These are phyloP conservation scores for Mizuhopecten yessoensis DNA, from an alignment of 1,140 invertebrate species.

Conservation along the genomic window DNA sequence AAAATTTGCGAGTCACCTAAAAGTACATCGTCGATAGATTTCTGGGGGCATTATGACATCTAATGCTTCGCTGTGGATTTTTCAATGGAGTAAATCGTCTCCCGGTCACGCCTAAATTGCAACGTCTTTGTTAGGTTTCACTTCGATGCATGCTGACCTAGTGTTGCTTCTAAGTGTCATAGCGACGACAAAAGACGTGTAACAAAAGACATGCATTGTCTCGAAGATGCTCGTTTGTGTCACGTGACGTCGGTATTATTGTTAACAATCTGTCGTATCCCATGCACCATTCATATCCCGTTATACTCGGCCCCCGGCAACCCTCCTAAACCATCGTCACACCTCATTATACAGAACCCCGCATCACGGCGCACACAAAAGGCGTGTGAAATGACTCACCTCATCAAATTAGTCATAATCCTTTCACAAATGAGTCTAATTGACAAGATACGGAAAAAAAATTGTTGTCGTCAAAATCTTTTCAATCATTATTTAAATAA, in stretches of 20 bases:
- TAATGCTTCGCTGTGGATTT: not conserved
- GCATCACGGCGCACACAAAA: not conserved
- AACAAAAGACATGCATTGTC: not conserved
- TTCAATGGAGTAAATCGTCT: too few species aligned
- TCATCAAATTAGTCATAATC: not conserved
- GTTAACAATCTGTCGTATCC: not conserved
- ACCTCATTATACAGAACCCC: not conserved
- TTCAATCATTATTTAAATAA: conserved; percentile 36
- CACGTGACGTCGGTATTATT: conserved; percentile 4
- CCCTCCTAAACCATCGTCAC: too few species aligned
- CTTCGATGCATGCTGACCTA: not conserved
- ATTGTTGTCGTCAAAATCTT: not conserved
- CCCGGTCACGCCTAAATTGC: not conserved
- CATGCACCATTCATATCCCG: not conserved
- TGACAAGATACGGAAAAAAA: conserved; percentile 4
- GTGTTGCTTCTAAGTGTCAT: not conserved
- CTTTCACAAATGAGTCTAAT: not conserved
- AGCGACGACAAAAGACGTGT: not conserved
- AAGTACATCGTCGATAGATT: not conserved
- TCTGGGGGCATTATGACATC: not conserved
- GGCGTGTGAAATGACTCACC: not conserved
- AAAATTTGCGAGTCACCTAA: too few species aligned
- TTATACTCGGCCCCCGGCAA: not conserved
- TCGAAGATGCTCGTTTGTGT: not conserved
- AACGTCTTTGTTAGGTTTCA: not conserved